phyloP scores from a whole-genome alignment of 2,797 vertebrate species.

The Arnoldichthys spilopterus region DNA sequence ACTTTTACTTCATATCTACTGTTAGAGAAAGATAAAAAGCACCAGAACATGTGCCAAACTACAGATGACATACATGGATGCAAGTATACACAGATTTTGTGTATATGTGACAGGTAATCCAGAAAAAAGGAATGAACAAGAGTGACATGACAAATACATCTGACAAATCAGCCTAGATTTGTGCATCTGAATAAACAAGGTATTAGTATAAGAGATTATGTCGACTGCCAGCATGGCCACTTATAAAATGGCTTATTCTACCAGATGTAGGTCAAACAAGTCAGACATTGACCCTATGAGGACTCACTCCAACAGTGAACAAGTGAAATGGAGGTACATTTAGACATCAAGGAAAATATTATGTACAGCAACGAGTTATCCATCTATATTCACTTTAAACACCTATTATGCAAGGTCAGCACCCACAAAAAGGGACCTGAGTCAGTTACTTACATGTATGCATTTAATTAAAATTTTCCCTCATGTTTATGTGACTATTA shows the following conservation, averaged over 20 bases:
- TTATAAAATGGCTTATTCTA: constrained; percentile 30
- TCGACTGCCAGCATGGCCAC: neutral
- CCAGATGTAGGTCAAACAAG: constrained; percentile 32
- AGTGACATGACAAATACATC: neutral
- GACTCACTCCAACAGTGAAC: neutral
- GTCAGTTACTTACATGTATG: too few relatives aligned
- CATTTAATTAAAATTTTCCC: too few relatives aligned
- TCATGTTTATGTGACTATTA: too few relatives aligned
- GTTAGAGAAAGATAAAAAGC: neutral
- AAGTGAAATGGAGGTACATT: neutral
- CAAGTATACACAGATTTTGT: neutral
- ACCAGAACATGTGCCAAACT: neutral
- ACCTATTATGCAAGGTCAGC: too few relatives aligned
- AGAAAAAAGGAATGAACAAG: neutral
- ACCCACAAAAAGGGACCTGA: too few relatives aligned
- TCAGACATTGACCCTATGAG: constrained; percentile 4
- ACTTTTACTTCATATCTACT: too few relatives aligned
- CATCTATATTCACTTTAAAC: too few relatives aligned
- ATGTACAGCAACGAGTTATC: too few relatives aligned
- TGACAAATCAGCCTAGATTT: constrained; percentile 12
- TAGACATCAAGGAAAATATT: neutral
- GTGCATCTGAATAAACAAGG: constrained; percentile 1
- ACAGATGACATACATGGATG: neutral
- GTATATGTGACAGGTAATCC: neutral
- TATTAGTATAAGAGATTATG: constrained; percentile 4